phyloP scores from a whole-genome alignment of 1,140 invertebrate genomes.

The Hycleus cichorii region DNA sequence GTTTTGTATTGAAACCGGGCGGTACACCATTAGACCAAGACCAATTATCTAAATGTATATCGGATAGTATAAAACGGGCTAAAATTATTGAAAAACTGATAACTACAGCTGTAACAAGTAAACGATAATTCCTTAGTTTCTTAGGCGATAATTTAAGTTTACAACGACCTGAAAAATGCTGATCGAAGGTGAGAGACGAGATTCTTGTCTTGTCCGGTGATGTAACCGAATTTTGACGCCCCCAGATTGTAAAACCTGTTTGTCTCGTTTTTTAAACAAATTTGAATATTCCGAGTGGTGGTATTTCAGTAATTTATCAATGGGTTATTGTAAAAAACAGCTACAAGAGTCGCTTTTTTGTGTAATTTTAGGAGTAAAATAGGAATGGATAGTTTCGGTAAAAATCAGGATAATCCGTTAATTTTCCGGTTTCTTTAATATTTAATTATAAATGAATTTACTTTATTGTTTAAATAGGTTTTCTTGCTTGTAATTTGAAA shows the following conservation, averaged over 20 bases:
- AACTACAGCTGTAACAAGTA: constrained; percentile 24
- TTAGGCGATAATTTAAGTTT: not conserved
- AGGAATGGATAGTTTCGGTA: no score
- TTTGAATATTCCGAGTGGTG: not conserved
- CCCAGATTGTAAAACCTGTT: no score
- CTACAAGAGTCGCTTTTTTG: no score
- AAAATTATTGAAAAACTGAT: constrained; percentile 30
- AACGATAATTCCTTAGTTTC: constrained; percentile 10
- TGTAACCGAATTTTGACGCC: no score
- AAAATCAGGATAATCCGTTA: no score
- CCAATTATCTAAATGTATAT: constrained; percentile 35
- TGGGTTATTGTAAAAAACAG: no score
- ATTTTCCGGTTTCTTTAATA: not conserved
- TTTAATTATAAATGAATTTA: constrained; percentile 9
- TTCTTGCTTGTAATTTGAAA: not conserved
- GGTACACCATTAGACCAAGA: constrained; percentile 35
- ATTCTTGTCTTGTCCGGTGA: no score
- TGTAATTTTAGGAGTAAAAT: no score
- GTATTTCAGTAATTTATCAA: no score
- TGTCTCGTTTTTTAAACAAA: no score
- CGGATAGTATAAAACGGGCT: constrained; percentile 28
- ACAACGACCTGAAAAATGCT: no score
- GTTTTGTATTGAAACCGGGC: constrained; percentile 40
- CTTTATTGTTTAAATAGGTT: constrained; percentile 14
- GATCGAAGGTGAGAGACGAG: no score